Conservation (phyloP, 92 coral and sea anemone genomes). For the Palythoa caribaeorum region DNA sequence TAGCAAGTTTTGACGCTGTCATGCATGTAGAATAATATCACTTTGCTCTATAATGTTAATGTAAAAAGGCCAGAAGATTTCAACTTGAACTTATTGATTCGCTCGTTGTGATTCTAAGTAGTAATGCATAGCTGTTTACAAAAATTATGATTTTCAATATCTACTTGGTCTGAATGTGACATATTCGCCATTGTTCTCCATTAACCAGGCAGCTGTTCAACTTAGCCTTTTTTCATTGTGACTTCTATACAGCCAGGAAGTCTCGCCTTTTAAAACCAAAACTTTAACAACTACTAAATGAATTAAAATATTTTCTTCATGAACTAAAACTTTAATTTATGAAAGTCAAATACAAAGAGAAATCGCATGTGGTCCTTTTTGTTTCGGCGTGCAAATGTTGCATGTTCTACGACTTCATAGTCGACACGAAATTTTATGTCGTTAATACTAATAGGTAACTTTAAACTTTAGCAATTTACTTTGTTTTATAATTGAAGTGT, state of each 20-base stretch:
- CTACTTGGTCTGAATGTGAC: background rate
- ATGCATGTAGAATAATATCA: background rate
- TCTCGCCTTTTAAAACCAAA: background rate
- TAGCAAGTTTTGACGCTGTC: background rate
- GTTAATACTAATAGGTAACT: background rate
- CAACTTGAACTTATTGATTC: background rate
- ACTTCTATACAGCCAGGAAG: background rate
- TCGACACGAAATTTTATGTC: constrained; percentile 17
- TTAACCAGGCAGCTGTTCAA: background rate
- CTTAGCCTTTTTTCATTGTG: background rate
- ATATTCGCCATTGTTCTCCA: background rate
- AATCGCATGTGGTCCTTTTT: constrained; percentile 1
- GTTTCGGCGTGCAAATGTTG: background rate
- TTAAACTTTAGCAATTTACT: background rate
- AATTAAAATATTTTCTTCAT: background rate
- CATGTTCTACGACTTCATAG: background rate
- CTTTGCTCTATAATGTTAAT: background rate
- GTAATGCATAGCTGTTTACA: constrained; percentile 9
- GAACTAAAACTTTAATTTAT: background rate
- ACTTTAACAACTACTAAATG: background rate
- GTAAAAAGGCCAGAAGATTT: background rate
- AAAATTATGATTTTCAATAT: background rate
- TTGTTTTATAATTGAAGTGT: background rate
- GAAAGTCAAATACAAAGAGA: background rate
- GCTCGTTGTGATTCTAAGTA: background rate